Evolutionary conservation across 2,797 vertebrate species (phyloP).

Genomic region (Myotis daubentonii): DNA sequence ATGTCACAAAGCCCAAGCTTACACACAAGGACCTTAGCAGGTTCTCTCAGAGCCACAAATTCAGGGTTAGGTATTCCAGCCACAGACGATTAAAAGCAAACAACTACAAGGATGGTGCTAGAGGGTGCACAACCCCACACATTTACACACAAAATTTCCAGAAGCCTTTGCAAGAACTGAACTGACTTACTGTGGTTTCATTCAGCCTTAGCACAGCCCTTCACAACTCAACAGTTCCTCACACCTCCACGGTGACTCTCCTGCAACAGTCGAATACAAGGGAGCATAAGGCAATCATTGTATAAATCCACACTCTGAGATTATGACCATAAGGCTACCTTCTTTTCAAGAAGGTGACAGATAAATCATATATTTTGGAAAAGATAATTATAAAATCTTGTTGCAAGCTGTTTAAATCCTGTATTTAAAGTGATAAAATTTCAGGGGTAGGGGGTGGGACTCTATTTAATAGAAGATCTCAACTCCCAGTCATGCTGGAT

Average conservation of each 20-base stretch:
- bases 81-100: not conserved
- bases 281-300: not conserved
- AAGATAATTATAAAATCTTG: not conserved
- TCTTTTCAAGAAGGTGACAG: not conserved
- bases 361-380: not conserved
- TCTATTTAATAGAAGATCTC: not conserved
- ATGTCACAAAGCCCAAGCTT: slow-evolving; percentile 38
- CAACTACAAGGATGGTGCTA: not conserved
- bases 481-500: not conserved
- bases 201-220: not conserved
- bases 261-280: not conserved
- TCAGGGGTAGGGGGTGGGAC: not conserved
- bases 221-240: not conserved
- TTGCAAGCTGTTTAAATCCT: not conserved
- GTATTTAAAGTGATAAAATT: not conserved
- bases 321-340: not conserved
- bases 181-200: not conserved
- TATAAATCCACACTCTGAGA: not conserved
- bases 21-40: not conserved
- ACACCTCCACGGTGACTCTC: not conserved
- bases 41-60: not conserved
- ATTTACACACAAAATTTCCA: not conserved
- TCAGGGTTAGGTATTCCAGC: not conserved
- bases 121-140: not conserved
- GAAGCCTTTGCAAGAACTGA: not conserved